Percentiles rank a stretch among this genome's conserved stretches.
Evolutionary conservation across 2,888 invertebrate species (phyloP).

Genomic region (Tridacna crocea): DNA sequence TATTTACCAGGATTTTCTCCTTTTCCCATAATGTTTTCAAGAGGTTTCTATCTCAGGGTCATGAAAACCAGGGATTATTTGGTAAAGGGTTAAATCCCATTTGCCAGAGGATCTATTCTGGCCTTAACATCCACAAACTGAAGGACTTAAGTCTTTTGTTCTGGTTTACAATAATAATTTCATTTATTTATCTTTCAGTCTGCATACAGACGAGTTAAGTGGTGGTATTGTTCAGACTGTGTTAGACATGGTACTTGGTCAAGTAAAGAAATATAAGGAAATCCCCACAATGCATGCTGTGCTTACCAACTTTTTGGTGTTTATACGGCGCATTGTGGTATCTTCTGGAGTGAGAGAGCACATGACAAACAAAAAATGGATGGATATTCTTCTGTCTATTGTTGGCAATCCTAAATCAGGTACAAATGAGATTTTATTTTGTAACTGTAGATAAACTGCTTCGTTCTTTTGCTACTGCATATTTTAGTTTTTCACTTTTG

Average conservation of each 20-base stretch:
- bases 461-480: no score
- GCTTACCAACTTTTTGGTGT: conserved; percentile 87
- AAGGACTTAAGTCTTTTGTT: no score
- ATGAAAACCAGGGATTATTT: no score
- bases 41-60: no score
- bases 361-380: conserved; percentile 86
- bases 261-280: conserved; percentile 79
- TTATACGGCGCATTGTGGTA: conserved; percentile 86
- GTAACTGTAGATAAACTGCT: background rate
- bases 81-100: no score
- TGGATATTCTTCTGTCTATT: conserved; percentile 85
- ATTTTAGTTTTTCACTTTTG: no score
- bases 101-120: no score
- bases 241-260: conserved; percentile 86
- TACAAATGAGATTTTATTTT: background rate
- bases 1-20: no score
- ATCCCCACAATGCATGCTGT: conserved; percentile 31
- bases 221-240: conserved; percentile 85
- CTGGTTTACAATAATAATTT: no score
- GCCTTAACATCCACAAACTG: no score
- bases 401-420: conserved; percentile 68
- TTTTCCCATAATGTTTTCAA: no score
- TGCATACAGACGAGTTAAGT: conserved; percentile 86
- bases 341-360: conserved; percentile 85
- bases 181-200: conserved; percentile 73